phyloP scores from a whole-genome alignment of 2,888 invertebrate genomes.

The Pasiphila rectangulata region DNA sequence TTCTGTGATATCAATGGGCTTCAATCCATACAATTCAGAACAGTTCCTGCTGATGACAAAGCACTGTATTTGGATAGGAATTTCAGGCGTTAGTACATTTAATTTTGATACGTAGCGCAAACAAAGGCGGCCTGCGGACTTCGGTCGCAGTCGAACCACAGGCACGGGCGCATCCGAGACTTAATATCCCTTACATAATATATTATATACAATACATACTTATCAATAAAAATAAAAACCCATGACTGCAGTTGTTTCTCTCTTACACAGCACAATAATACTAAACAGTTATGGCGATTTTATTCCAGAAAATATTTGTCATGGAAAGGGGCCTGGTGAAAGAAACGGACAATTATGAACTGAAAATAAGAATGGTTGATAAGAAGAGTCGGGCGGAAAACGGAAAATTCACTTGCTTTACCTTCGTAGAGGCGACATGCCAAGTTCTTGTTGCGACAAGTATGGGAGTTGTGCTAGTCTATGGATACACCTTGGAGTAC shows the following conservation, averaged over 20 bases:
- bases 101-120: neutral
- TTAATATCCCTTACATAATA: too few relatives aligned
- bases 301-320: slow-evolving; percentile 57
- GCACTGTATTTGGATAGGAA: slow-evolving; percentile 59
- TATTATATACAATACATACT: too few relatives aligned
- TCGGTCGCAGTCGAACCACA: too few relatives aligned
- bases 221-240: too few relatives aligned
- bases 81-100: slow-evolving; percentile 48
- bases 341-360: slow-evolving; percentile 58
- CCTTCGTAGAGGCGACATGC: slow-evolving; percentile 70
- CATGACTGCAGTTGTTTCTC: too few relatives aligned
- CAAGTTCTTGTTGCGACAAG: slow-evolving; percentile 75
- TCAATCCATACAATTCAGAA: slow-evolving; percentile 56
- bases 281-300: too few relatives aligned
- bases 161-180: too few relatives aligned
- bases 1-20: slow-evolving; percentile 52
- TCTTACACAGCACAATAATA: too few relatives aligned
- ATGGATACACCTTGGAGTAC: slow-evolving; percentile 71
- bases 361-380: slow-evolving; percentile 49
- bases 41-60: slow-evolving; percentile 63
- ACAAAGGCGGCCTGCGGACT: too few relatives aligned
- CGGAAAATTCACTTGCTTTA: slow-evolving; percentile 74
- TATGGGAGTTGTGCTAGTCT: slow-evolving; percentile 74
- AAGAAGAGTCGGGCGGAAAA: slow-evolving; percentile 47
- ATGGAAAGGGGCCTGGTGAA: slow-evolving; percentile 56